These are phyloP conservation scores for Teinopalpus imperialis DNA, from an alignment of 2,888 invertebrate species.

Conservation along the genomic window DNA sequence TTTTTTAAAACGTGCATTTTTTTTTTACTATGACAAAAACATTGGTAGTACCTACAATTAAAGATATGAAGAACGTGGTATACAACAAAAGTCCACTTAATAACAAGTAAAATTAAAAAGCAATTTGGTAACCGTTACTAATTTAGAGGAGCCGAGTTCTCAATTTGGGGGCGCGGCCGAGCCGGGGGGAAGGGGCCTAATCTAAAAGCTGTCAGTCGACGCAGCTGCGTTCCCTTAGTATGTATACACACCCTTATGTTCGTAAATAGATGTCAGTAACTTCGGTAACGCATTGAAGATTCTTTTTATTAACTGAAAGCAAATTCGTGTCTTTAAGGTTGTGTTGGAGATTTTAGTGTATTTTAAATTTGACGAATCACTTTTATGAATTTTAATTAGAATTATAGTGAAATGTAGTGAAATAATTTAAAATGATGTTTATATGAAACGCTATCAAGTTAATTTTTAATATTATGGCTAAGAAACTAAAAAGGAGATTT, in stretches of 20 bases:
- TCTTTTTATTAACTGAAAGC: constrained; percentile 14
- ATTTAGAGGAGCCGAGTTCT: constrained; percentile 71
- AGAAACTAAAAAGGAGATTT: too few species aligned
- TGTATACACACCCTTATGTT: constrained; percentile 58
- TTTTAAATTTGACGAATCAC: too few species aligned
- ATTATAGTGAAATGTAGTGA: too few species aligned
- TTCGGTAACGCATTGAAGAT: constrained; percentile 29
- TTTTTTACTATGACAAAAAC: too few species aligned
- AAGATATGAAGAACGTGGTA: constrained; percentile 18
- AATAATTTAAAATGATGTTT: too few species aligned
- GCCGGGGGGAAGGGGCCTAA: constrained; percentile 56
- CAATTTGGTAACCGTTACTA: constrained; percentile 80
- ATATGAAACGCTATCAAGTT: too few species aligned
- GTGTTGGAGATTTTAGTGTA: not conserved
- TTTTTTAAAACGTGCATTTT: too few species aligned
- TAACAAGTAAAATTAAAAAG: constrained; percentile 77
- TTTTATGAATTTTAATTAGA: too few species aligned
- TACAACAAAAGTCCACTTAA: constrained; percentile 54
- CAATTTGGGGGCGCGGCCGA: constrained; percentile 63
- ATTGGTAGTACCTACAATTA: too few species aligned
- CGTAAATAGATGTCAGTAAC: constrained; percentile 34
- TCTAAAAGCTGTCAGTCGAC: constrained; percentile 79
- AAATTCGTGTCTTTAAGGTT: constrained; percentile 10
- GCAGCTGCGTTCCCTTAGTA: constrained; percentile 60
- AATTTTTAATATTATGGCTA: too few species aligned